A percentile compares a stretch with the other conserved stretches of the same genome.
Evolutionary conservation across 2,888 invertebrate genomes (phyloP).

Genomic region (Ennomos fuscantarius): DNA sequence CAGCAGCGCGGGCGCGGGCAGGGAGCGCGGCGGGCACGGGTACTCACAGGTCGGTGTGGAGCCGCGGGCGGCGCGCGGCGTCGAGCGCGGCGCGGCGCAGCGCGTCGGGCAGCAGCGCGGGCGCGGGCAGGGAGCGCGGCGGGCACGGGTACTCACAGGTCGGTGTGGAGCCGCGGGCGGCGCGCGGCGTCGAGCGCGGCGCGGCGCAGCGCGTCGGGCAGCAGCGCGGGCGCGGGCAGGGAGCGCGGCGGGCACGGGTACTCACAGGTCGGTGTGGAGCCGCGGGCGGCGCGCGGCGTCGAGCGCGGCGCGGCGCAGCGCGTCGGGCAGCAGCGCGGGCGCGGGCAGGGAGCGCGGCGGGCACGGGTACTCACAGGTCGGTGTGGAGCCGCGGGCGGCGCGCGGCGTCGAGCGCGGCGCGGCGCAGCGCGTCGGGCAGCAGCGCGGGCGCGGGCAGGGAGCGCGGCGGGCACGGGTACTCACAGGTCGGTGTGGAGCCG

Average conservation of each 20-base stretch:
- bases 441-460: slow-evolving; percentile 87
- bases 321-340: slow-evolving; percentile 77
- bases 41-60: slow-evolving; percentile 58
- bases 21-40: too few species aligned
- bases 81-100: slow-evolving; percentile 92
- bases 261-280: too few species aligned
- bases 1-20: slow-evolving; percentile 49
- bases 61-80: slow-evolving; percentile 46
- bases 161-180: too few species aligned
- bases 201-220: slow-evolving; percentile 75
- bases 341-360: slow-evolving; percentile 42
- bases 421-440: slow-evolving; percentile 79
- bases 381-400: slow-evolving; percentile 51
- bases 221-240: slow-evolving; percentile 54
- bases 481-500: too few species aligned
- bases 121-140: slow-evolving; percentile 88
- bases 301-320: slow-evolving; percentile 82
- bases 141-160: too few species aligned
- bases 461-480: slow-evolving; percentile 56
- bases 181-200: slow-evolving; percentile 70
- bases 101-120: slow-evolving; percentile 54
- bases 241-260: too few species aligned
- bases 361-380: slow-evolving; percentile 57
- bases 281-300: slow-evolving; percentile 88
- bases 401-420: slow-evolving; percentile 89